Evolutionary conservation across 1,140 invertebrate genomes (phyloP), one percentile per base, ranked within the genome.

Genomic region (Drosophila aff.): DNA sequence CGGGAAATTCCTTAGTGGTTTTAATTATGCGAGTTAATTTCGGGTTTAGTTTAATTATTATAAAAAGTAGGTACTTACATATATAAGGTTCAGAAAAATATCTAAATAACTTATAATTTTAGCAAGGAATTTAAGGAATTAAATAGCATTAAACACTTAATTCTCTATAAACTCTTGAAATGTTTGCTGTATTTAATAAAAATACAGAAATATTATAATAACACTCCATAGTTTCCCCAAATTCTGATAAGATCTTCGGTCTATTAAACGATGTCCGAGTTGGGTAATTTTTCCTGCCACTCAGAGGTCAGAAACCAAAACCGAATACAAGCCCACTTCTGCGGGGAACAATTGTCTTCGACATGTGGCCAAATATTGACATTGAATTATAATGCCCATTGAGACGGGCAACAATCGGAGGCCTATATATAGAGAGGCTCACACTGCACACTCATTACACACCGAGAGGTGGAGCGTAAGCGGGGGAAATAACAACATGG

Each of bases 371-470:
- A 82, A 81, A 81, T 83, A 81, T 89, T 90, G 84, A 90, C 84
- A 89, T 89, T 89, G 84, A 89, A 89, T 79, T 84, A 89, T 72
- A 78, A 77, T 77, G 73, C 67, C 76, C 61, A 80, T 83, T 84
- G 66, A 64, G 60, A 62, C 58, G 62, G 60, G 41, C 36, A 55
- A 59, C 66, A 79, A 81, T 69, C 67, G 81, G 68, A 61, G 68
- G 75, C 74, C 65, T 77, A 61, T 55, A 77, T 61, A 77, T 68
- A 65, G 38, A 59, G 50, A 1, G 50, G 23, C 36, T 13, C 46
- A 72, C 49, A 41, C 36, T 43, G 44, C 28, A 60, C 66, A 47
- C 16, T 26, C 44, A 72, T 41, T 69, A 36, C 52, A 23, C 44
- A 46, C 36, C 28, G 41, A 61, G 28, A 72, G 60, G 43, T 71